Base-by-base conservation (phyloP, 2,888 invertebrate genomes). In the Cylindroiulus punctatus region DNA sequence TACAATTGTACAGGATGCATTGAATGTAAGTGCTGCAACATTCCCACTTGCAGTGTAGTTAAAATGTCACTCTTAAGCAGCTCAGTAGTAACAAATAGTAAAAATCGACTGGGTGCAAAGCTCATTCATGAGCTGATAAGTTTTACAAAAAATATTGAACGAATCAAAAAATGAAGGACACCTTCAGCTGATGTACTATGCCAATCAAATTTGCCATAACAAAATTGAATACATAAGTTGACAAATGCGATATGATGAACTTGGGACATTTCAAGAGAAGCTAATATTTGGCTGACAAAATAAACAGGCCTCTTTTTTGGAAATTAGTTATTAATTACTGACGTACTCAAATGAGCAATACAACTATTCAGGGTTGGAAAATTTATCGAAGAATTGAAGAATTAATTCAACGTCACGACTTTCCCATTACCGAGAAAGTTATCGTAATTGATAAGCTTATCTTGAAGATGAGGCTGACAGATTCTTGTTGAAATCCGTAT, bases 91-190 rank as follows among this genome's bases (percentile, higher is more conserved):
- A 47, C 14, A 17, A 47, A 52, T 52, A n/a, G 52, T 52, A n/a
- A n/a, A 52, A 52, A 52, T 52, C 52, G n/a, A 52, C n/a, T 52
- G 52, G 52, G 52, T 52, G n/a, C 52, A 52, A 52, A 52, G 52
- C 52, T n/a, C 52, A n/a, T 52, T 4, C 14, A 14, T n/a, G 44
- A 4, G 7, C 36, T 36, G 36, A 36, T 36, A 36, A 36, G 36
- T 36, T 36, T 36, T 36, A 36, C 36, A 36, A 36, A 36, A 36
- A 36, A 36, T 36, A 36, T 2, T 36, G 2, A 36, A 4, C 36
- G 1, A 7, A 1, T 44, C 17, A 44, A 17, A 44, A 17, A 47
- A 47, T 47, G 47, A 47, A 47, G 17, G 47, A 47, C 47, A 47
- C 14, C 14, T 47, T 47, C 14, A 19, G 52, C 5, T 52, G 7